Evolutionary conservation across 2,113 vertebrate species (phyloP).

Genomic region (Scopus umbretta): DNA sequence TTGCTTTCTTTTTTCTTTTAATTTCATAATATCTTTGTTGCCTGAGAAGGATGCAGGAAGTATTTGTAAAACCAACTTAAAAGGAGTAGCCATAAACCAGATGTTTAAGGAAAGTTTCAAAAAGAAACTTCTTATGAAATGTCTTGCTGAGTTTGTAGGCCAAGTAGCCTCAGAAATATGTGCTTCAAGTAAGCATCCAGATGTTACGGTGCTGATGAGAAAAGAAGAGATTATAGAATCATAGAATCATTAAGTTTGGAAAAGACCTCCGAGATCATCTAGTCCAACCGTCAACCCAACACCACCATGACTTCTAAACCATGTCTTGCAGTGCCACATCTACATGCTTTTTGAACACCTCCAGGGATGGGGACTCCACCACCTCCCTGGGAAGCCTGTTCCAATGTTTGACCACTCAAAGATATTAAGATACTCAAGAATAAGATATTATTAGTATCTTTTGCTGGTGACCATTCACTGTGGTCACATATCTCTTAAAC

Average conservation of each 20-base stretch:
- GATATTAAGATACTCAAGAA: no score
- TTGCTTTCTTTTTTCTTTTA: neutral
- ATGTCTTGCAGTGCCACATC: no score
- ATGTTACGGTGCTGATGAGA: neutral
- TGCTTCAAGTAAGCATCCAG: neutral
- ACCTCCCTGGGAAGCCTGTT: no score
- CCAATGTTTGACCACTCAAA: no score
- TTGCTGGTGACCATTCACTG: neutral
- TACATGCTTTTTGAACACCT: no score
- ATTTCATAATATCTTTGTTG: neutral
- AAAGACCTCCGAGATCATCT: no score
- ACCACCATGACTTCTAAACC: no score
- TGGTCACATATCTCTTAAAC: neutral
- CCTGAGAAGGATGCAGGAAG: neutral
- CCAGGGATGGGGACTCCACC: no score
- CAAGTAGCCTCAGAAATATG: neutral
- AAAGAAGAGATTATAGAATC: no score
- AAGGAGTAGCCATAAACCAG: neutral
- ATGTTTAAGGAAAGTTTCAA: neutral
- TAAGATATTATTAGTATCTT: neutral
- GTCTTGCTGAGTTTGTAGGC: neutral
- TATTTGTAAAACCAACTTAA: neutral
- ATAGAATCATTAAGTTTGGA: no score
- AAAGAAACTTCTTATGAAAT: neutral
- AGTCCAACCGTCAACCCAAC: no score